Base-by-base conservation (phyloP, 2,113 vertebrate genomes). In the Tricholaema leucomelas region DNA sequence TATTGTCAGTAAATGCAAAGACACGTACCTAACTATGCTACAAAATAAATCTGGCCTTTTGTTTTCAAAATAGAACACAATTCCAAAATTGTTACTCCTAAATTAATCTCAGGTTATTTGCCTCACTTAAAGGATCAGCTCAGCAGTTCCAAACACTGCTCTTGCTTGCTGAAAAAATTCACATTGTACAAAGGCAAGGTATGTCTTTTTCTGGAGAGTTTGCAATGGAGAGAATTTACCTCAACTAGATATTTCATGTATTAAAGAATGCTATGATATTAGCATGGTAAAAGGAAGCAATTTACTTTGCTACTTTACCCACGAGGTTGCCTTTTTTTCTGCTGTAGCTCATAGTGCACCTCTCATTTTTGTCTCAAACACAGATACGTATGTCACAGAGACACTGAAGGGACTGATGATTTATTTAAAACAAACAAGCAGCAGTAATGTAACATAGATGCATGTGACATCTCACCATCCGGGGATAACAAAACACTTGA, bases 391-490 rank as follows among this genome's bases (percentile, higher is more conserved):
- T 33, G 70, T 74, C 80, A 59, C 77, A 77, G 65, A 66, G 52
- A 27, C 38, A 63, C 61, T 17, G 78, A 36, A 67, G 71, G 38
- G 56, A 8, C 80, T 42, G 56, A 88, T 91, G 52, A 87, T 86
- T 93, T 81, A 95, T 88, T 93, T 83, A 93, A 52, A 64, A 16
- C 46, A 59, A 77, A 88, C 58, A 86, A 84, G 54, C 42, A 75
- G 42, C 79, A 67, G 63, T 35, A 38, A 54, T 2, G 11, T 30
- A 64, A 74, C 70, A 69, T 0, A 60, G 66, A 81, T 33, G 70
- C 46, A 76, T 90, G 80, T 0, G 4, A 85, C 35, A 50, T 54
- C 70, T 86, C 61, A 4, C 48, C 80, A 70, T 14, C 46, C 38
- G 64, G 83, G 83, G 48, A 83, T 8, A 63, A 65, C 44, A 81